phyloP scores from a whole-genome alignment of 1,140 invertebrate species.

The Paraescarpia echinospica region DNA sequence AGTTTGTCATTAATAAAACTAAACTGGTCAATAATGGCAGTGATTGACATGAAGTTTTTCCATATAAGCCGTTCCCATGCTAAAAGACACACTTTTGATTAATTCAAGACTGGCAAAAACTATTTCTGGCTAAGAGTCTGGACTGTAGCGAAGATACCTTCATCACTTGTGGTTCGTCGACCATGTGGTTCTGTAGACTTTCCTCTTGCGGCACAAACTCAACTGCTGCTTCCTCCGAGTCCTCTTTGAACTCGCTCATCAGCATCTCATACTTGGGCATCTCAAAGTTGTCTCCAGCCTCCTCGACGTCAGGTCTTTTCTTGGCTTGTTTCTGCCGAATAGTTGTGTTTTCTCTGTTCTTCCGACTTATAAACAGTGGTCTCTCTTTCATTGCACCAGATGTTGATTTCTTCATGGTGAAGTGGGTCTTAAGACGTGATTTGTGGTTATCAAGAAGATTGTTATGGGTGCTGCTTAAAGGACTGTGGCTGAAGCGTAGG shows the following conservation, averaged over 20 bases:
- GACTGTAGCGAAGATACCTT: background rate
- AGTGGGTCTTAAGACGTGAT: background rate
- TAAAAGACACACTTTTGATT: no score
- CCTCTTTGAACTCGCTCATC: background rate
- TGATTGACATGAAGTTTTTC: no score
- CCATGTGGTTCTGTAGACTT: background rate
- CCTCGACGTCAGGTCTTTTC: background rate
- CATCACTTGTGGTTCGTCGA: background rate
- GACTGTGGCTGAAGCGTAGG: background rate
- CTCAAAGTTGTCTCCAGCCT: background rate
- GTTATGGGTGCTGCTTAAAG: background rate
- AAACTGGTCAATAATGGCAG: no score
- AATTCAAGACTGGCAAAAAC: no score
- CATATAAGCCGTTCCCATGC: no score
- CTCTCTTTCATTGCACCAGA: background rate
- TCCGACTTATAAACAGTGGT: background rate
- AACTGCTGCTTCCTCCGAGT: background rate
- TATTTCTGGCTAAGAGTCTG: no score
- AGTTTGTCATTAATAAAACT: no score
- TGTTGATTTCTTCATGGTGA: background rate
- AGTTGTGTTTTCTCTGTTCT: background rate
- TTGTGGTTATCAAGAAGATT: background rate
- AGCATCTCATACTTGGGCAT: background rate
- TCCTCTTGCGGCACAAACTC: background rate
- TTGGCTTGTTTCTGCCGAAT: background rate